phyloP scores from a whole-genome alignment of 2,888 invertebrate genomes.

The Pachycephus smyrnensis region DNA sequence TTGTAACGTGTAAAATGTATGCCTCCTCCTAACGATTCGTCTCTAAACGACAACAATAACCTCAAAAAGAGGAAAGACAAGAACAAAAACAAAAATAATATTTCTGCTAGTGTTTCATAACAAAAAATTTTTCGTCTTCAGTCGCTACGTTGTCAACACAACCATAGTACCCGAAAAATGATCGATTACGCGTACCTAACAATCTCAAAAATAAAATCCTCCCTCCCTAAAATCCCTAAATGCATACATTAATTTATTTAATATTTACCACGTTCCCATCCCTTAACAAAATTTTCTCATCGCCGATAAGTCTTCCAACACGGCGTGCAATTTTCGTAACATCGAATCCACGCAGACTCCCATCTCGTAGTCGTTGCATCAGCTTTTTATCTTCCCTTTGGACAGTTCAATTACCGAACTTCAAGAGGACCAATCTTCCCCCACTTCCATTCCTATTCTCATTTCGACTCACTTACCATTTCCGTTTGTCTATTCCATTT shows the following conservation, averaged over 20 bases:
- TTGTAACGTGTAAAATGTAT: too few species aligned
- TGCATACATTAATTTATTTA: background rate
- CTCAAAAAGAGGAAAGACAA: too few species aligned
- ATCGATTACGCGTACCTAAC: background rate
- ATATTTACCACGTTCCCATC: background rate
- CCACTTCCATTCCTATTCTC: conserved; percentile 19
- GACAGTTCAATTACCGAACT: conserved; percentile 48
- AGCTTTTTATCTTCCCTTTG: conserved; percentile 35
- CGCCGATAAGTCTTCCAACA: conserved; percentile 41
- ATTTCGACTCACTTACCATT: background rate
- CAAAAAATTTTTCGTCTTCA: too few species aligned
- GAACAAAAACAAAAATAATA: too few species aligned
- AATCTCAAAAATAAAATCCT: too few species aligned
- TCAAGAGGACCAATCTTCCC: conserved; percentile 16
- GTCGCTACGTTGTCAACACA: too few species aligned
- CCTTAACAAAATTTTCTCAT: conserved; percentile 26
- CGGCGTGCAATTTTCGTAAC: conserved; percentile 42
- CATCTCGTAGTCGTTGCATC: conserved; percentile 32
- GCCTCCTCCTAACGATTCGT: too few species aligned
- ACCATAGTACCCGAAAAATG: too few species aligned
- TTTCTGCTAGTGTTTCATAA: too few species aligned
- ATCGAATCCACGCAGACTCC: conserved; percentile 34
- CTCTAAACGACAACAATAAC: too few species aligned
- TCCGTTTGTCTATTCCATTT: too few species aligned
- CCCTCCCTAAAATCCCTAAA: too few species aligned